Evolutionary conservation across 2,113 vertebrate species (phyloP).

Genomic region (Raja brachyura): DNA sequence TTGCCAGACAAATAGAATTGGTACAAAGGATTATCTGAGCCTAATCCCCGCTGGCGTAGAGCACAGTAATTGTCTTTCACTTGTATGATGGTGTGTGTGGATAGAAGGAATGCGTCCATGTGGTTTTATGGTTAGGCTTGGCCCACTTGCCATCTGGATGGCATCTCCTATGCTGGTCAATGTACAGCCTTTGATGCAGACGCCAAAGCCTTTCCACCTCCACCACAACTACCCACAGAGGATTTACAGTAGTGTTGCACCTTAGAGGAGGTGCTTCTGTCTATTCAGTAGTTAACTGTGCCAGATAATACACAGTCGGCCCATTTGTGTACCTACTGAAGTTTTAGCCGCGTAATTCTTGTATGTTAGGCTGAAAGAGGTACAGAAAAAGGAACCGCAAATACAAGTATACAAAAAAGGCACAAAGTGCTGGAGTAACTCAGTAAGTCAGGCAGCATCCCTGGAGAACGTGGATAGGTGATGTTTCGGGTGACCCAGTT

Average conservation of each 20-base stretch:
- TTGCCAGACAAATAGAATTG: background rate
- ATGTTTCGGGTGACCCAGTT: too few species aligned
- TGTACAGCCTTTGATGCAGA: background rate
- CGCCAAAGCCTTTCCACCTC: background rate
- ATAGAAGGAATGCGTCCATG: background rate
- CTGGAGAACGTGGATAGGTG: too few species aligned
- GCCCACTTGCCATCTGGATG: background rate
- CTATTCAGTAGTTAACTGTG: background rate
- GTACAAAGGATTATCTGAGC: background rate
- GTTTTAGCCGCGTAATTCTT: background rate
- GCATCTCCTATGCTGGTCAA: background rate
- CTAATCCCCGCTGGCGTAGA: background rate
- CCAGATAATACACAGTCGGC: background rate
- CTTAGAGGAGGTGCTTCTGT: background rate
- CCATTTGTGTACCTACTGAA: background rate
- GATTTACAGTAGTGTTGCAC: background rate
- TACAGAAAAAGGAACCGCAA: too few species aligned
- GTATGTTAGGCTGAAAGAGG: background rate
- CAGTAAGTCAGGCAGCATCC: too few species aligned
- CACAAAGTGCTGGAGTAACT: too few species aligned
- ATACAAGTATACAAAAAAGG: too few species aligned
- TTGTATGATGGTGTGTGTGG: background rate
- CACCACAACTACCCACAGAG: background rate
- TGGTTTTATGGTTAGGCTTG: background rate
- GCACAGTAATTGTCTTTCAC: background rate